These are phyloP conservation scores for Drosophila repletoides DNA, from an alignment of 1,140 invertebrate genomes.

Conservation along the genomic window DNA sequence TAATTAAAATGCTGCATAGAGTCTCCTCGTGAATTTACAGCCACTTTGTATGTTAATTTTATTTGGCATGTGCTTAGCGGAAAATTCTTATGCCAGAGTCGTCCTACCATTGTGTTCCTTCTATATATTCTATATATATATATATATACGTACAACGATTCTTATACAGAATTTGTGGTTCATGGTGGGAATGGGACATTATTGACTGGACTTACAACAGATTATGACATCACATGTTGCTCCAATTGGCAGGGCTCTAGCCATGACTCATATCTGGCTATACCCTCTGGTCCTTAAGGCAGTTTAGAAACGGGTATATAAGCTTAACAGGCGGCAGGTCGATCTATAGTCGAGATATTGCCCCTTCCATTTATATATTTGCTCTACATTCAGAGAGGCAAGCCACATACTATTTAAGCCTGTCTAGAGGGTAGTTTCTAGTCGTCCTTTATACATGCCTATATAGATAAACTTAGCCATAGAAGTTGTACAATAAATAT, in stretches of 20 bases:
- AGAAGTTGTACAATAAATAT: no score
- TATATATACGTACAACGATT: no score
- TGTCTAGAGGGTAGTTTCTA: no score
- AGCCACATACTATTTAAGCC: no score
- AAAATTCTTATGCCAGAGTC: slow-evolving; percentile 39
- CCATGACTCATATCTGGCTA: slow-evolving; percentile 18
- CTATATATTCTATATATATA: no score
- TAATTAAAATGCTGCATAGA: slow-evolving; percentile 49
- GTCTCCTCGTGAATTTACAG: slow-evolving; percentile 11
- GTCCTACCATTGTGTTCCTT: slow-evolving; percentile 16
- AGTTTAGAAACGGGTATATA: no score
- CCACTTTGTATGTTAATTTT: slow-evolving; percentile 63
- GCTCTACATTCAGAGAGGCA: no score
- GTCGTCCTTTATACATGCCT: no score
- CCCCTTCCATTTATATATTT: no score
- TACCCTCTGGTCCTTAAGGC: background rate
- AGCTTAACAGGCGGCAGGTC: no score
- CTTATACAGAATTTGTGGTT: slow-evolving; percentile 2
- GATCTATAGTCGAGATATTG: background rate
- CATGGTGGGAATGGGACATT: background rate
- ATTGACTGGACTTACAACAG: slow-evolving; percentile 5
- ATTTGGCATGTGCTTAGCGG: slow-evolving; percentile 40
- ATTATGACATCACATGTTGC: slow-evolving; percentile 66
- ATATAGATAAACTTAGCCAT: no score
- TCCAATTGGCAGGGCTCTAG: slow-evolving; percentile 23